Conservation (phyloP, 2,888 invertebrate genomes). For the Cerastis rubricosa region DNA sequence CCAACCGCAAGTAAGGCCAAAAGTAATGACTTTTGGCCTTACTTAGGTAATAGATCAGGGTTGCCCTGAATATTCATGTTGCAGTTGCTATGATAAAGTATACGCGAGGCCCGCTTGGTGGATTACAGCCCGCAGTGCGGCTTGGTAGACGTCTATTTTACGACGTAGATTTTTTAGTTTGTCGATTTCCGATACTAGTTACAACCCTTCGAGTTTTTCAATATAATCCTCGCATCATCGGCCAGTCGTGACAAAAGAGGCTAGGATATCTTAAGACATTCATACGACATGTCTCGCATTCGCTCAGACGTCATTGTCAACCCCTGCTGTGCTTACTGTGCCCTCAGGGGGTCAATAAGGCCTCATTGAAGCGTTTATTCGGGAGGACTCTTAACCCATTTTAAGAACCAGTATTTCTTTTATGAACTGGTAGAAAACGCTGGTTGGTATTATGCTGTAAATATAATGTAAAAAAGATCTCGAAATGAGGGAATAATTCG, state of each 20-base stretch:
- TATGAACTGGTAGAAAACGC: not conserved
- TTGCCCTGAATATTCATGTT: constrained; percentile 17
- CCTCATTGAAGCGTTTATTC: constrained; percentile 7
- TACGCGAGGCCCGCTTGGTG: too few relatives aligned
- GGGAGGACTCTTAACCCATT: not conserved
- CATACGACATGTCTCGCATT: not conserved
- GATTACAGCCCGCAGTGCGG: too few relatives aligned
- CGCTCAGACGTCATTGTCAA: constrained; percentile 30
- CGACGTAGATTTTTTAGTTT: too few relatives aligned
- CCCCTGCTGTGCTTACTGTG: constrained; percentile 42
- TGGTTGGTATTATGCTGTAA: not conserved
- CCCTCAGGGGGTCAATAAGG: constrained; percentile 32
- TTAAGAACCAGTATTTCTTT: not conserved
- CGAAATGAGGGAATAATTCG: not conserved
- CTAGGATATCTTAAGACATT: not conserved
- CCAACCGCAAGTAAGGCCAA: too few relatives aligned
- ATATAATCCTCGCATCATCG: not conserved
- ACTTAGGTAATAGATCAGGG: constrained; percentile 1
- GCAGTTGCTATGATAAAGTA: not conserved
- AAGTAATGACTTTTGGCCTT: constrained; percentile 46
- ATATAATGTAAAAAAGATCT: not conserved
- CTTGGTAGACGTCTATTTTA: too few relatives aligned
- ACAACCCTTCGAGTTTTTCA: not conserved
- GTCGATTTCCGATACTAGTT: not conserved
- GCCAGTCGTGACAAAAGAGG: not conserved